Evolutionary conservation across 2,113 vertebrate species (phyloP).

Genomic region (Bufo gargarizans): DNA sequence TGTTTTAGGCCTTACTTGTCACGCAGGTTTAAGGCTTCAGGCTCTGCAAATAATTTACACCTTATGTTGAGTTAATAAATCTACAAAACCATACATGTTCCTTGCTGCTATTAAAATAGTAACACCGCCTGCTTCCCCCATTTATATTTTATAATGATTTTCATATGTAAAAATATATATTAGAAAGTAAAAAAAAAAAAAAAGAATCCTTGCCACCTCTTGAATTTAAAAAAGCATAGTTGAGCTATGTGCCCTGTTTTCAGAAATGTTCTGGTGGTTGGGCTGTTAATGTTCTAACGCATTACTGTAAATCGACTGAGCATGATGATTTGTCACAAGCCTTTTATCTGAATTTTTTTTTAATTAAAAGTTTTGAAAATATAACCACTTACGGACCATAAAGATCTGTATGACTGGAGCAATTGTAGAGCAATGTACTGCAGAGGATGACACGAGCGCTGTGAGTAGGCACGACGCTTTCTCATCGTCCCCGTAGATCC

Average conservation of each 20-base stretch:
- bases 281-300: conserved; percentile 3
- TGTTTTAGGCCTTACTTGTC: conserved; percentile 38
- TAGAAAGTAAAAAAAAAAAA: conserved; percentile 20
- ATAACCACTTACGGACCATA: conserved; percentile 33
- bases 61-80: conserved; percentile 6
- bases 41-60: conserved; percentile 26
- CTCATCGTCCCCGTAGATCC: neutral
- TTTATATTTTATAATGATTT: conserved; percentile 49
- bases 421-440: conserved; percentile 47
- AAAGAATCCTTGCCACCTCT: conserved; percentile 12
- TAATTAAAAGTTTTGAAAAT: conserved; percentile 31
- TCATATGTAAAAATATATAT: conserved; percentile 45
- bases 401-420: conserved; percentile 29
- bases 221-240: conserved; percentile 25
- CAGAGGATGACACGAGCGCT: conserved; percentile 18
- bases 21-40: conserved; percentile 33
- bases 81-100: conserved; percentile 3
- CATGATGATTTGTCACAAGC: conserved; percentile 40
- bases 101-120: conserved; percentile 54
- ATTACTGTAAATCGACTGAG: conserved; percentile 35
- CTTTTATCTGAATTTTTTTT: conserved; percentile 32
- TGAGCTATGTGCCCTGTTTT: conserved; percentile 44
- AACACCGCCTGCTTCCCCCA: conserved; percentile 23
- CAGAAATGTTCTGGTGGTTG: conserved; percentile 33
- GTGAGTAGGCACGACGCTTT: neutral